phyloP scores from a whole-genome alignment of 2,797 vertebrate species.

The Rhabdophis nuchalis region DNA sequence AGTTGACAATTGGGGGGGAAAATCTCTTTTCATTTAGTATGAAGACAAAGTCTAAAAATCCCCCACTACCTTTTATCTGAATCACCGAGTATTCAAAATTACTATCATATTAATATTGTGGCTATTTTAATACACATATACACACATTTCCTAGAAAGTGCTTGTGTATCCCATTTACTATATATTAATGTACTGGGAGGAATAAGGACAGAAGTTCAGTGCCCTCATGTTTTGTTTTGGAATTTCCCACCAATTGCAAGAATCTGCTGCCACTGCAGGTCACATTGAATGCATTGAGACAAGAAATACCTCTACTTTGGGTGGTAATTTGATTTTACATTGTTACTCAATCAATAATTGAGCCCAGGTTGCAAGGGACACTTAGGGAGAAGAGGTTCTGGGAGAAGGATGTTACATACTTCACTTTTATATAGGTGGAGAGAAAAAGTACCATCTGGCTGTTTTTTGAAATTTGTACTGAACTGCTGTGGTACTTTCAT shows the following conservation, averaged over 20 bases:
- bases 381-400: background rate
- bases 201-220: background rate
- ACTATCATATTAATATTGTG: background rate
- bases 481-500: background rate
- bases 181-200: background rate
- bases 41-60: background rate
- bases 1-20: background rate
- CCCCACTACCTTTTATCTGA: constrained; percentile 15
- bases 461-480: background rate
- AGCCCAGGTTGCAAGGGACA: background rate
- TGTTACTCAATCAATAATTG: background rate
- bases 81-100: background rate
- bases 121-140: background rate
- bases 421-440: background rate
- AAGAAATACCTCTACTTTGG: background rate
- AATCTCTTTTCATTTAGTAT: constrained; percentile 7
- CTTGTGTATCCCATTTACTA: background rate
- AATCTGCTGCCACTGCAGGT: background rate
- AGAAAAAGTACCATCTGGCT: background rate
- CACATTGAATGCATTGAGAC: background rate
- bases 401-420: background rate
- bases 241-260: background rate
- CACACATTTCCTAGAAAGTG: background rate
- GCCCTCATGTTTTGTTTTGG: background rate
- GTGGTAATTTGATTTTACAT: background rate